phyloP scores from a whole-genome alignment of 2,888 invertebrate genomes.

The Rhogogaster chlorosoma region DNA sequence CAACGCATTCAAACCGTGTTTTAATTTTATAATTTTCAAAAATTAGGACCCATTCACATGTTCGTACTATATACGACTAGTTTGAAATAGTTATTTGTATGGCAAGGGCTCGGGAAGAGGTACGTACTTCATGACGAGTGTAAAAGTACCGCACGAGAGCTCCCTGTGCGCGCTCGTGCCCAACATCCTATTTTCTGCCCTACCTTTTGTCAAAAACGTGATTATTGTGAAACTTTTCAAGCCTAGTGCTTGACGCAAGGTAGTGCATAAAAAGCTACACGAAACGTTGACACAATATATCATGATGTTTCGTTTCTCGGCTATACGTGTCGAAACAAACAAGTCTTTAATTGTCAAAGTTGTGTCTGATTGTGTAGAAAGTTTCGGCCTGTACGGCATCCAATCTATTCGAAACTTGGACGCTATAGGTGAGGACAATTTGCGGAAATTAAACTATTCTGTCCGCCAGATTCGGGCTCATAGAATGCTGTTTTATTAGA shows the following conservation, averaged over 20 bases:
- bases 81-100: too few relatives aligned
- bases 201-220: too few relatives aligned
- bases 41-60: neutral
- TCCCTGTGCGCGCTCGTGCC: too few relatives aligned
- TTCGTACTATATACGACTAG: neutral
- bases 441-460: slow-evolving; percentile 19
- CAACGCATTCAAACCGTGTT: neutral
- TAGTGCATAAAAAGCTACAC: neutral
- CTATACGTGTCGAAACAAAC: slow-evolving; percentile 17
- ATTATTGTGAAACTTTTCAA: too few relatives aligned
- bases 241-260: too few relatives aligned
- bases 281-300: neutral
- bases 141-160: too few relatives aligned
- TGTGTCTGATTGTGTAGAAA: slow-evolving; percentile 10
- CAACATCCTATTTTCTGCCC: too few relatives aligned
- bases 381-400: slow-evolving; percentile 14
- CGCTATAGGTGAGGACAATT: slow-evolving; percentile 7
- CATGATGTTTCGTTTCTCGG: neutral
- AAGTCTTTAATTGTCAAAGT: slow-evolving; percentile 43
- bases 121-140: too few relatives aligned
- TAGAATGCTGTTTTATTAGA: neutral
- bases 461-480: slow-evolving; percentile 6
- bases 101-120: too few relatives aligned
- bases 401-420: slow-evolving; percentile 11
- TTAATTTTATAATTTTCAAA: neutral